phyloP scores from a whole-genome alignment of 2,797 vertebrate genomes.

The Dendrocincla tyrannina region DNA sequence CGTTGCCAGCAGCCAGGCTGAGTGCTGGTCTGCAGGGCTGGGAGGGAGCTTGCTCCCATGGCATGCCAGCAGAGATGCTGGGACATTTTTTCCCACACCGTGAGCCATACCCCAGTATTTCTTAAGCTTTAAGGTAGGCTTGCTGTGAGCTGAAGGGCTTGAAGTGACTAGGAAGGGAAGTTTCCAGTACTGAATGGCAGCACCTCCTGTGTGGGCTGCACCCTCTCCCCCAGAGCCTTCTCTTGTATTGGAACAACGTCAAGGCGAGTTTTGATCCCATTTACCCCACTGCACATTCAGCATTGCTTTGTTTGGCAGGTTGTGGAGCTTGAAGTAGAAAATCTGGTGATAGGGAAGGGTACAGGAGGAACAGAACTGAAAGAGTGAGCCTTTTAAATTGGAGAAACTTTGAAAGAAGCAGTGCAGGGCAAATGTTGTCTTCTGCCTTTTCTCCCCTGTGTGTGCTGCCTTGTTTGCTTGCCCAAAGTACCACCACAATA shows the following conservation, averaged over 20 bases:
- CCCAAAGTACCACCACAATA: background rate
- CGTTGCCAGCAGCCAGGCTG: background rate
- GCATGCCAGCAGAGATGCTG: fast-evolving
- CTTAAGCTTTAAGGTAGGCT: background rate
- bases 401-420: background rate
- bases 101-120: background rate
- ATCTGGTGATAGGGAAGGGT: background rate
- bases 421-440: background rate
- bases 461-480: background rate
- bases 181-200: background rate
- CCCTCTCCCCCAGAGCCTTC: background rate
- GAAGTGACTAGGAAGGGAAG: background rate
- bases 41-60: background rate
- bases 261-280: background rate
- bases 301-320: background rate
- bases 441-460: background rate
- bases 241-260: background rate
- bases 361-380: background rate
- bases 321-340: background rate
- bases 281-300: background rate
- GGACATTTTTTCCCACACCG: background rate
- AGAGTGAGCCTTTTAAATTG: background rate
- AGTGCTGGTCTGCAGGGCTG: background rate
- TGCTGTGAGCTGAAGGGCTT: background rate
- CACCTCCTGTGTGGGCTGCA: background rate